These are phyloP conservation scores for Microtus oregoni DNA, from an alignment of 2,113 vertebrate species.

Conservation along the genomic window DNA sequence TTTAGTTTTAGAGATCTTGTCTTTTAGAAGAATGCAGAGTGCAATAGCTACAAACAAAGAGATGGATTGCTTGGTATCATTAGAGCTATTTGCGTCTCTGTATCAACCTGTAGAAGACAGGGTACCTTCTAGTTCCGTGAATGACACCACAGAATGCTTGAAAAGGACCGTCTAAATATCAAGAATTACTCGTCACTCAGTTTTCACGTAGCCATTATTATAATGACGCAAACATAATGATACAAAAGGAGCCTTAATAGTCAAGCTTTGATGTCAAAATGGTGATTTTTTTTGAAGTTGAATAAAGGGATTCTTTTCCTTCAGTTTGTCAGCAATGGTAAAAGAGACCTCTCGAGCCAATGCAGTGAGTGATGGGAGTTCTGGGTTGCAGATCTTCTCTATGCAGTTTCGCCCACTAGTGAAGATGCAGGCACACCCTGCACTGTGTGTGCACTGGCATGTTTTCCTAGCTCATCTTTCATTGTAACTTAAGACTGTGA, in stretches of 20 bases:
- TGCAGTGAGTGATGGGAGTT: neutral
- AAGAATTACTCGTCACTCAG: conserved; percentile 61
- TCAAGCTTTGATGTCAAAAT: conserved; percentile 65
- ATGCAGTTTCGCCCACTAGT: neutral
- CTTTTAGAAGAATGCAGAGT: neutral
- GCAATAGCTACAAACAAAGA: conserved; percentile 47
- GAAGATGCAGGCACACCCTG: neutral
- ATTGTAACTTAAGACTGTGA: conserved; percentile 55
- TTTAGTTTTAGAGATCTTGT: neutral
- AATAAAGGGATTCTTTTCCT: conserved; percentile 50
- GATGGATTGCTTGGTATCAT: neutral
- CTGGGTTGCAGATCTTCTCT: conserved; percentile 30
- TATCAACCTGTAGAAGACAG: neutral
- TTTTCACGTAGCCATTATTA: conserved; percentile 38
- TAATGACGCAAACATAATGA: conserved; percentile 64
- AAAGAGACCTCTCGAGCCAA: neutral
- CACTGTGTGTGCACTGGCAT: neutral
- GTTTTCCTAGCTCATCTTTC: conserved; percentile 41
- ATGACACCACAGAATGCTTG: conserved; percentile 40
- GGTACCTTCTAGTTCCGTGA: conserved; percentile 12
- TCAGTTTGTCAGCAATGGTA: conserved; percentile 40
- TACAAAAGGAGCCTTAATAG: conserved; percentile 35
- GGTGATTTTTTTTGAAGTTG: conserved; percentile 45
- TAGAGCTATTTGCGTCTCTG: neutral
- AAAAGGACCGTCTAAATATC: conserved; percentile 54